These are phyloP conservation scores for Myopa testacea DNA, from an alignment of 2,888 invertebrate species.

Conservation along the genomic window DNA sequence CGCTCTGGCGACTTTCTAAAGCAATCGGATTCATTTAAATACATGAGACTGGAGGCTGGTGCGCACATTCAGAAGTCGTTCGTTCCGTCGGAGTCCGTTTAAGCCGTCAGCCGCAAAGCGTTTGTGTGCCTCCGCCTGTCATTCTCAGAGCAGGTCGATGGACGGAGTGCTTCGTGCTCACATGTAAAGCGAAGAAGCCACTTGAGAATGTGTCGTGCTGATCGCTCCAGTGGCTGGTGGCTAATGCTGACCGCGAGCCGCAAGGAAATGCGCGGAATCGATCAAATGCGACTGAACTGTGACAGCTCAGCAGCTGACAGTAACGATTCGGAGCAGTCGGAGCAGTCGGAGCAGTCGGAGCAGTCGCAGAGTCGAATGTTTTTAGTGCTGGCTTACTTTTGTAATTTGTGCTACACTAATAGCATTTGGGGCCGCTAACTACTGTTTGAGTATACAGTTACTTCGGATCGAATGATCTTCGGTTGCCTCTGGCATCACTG, in stretches of 20 bases:
- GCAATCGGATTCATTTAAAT: slow-evolving; percentile 36
- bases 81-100: slow-evolving; percentile 15
- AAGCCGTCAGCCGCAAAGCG: slow-evolving; percentile 19
- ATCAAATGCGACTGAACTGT: slow-evolving; percentile 56
- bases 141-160: slow-evolving; percentile 2
- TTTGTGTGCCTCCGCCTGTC: slow-evolving; percentile 24
- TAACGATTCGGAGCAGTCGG: background rate
- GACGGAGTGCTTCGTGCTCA: slow-evolving; percentile 6
- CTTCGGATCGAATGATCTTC: slow-evolving; percentile 10
- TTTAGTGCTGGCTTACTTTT: background rate
- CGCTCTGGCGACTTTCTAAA: slow-evolving; percentile 35
- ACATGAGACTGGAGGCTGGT: slow-evolving; percentile 4
- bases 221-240: slow-evolving; percentile 19
- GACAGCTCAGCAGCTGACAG: slow-evolving; percentile 38
- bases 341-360: background rate
- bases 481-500: background rate
- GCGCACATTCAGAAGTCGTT: slow-evolving; percentile 26
- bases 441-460: slow-evolving; percentile 28
- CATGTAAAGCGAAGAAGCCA: slow-evolving; percentile 37
- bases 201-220: slow-evolving; percentile 36
- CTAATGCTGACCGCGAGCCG: background rate
- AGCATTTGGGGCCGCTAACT: slow-evolving; percentile 8
- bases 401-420: slow-evolving; percentile 12
- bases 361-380: background rate
- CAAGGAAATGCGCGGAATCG: slow-evolving; percentile 58